These are phyloP conservation scores for Pachliopta kotzebuea DNA, from an alignment of 2,888 invertebrate species.

Conservation along the genomic window DNA sequence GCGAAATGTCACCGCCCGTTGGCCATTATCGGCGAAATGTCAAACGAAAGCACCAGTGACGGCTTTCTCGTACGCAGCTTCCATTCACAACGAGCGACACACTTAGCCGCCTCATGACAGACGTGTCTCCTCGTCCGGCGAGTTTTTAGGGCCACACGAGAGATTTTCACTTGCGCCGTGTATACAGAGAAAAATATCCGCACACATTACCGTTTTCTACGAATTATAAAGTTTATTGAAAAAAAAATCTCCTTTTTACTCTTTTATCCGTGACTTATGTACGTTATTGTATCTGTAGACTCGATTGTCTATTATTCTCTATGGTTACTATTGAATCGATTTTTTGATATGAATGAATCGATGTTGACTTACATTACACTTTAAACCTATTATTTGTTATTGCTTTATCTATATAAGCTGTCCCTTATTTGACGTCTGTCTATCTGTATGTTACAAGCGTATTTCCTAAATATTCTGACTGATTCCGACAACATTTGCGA, in stretches of 20 bases:
- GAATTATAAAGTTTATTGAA: not conserved
- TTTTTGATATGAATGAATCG: no score
- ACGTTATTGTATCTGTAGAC: no score
- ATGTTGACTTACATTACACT: no score
- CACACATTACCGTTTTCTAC: conserved; percentile 21
- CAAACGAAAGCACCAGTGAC: conserved; percentile 45
- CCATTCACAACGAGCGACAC: conserved; percentile 49
- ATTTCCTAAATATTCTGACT: no score
- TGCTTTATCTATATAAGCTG: no score
- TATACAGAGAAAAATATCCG: conserved; percentile 17
- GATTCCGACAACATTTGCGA: no score
- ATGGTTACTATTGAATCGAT: no score
- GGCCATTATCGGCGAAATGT: conserved; percentile 47
- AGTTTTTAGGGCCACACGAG: conserved; percentile 24
- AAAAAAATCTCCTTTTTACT: conserved; percentile 8
- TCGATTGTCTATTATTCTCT: no score
- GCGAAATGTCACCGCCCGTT: conserved; percentile 36
- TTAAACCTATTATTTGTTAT: no score
- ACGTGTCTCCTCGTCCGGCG: no score
- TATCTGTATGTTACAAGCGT: no score
- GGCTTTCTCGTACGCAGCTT: conserved; percentile 61
- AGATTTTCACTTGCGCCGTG: conserved; percentile 27
- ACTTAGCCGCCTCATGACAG: conserved; percentile 32
- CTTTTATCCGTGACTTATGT: not conserved
- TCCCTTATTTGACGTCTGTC: no score